Conservation (phyloP, 2,797 vertebrate genomes). For the Melanotaenia maccullochi region DNA sequence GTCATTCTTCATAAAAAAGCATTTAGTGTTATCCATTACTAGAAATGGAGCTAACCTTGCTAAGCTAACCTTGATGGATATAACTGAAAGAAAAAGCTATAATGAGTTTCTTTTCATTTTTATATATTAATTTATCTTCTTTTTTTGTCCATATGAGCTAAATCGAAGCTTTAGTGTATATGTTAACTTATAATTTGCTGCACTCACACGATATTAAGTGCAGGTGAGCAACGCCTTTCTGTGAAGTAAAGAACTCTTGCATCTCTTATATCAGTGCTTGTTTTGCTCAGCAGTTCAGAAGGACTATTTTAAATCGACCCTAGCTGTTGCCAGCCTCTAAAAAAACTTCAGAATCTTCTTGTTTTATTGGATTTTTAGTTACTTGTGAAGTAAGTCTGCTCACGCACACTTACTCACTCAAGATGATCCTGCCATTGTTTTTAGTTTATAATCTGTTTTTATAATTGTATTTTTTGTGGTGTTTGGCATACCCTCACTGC, state of each 20-base stretch:
- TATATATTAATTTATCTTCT: neutral
- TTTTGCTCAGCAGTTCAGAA: neutral
- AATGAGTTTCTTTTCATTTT: neutral
- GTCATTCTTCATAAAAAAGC: constrained; percentile 6
- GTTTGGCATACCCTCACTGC: constrained; percentile 13
- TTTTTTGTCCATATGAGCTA: neutral
- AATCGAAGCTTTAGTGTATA: neutral
- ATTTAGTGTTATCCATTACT: neutral
- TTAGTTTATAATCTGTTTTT: constrained; percentile 1
- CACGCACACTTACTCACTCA: neutral
- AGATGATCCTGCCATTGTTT: neutral
- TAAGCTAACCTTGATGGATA: neutral
- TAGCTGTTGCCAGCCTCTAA: neutral
- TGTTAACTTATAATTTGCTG: neutral
- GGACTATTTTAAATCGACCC: neutral
- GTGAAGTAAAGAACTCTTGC: neutral
- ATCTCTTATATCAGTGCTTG: no score
- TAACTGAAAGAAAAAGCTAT: no score
- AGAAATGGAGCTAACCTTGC: neutral
- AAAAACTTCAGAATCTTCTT: neutral
- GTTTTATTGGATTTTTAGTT: neutral
- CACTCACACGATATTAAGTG: neutral
- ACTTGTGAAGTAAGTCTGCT: neutral
- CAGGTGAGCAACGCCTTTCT: neutral
- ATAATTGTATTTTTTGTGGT: constrained; percentile 15